Evolutionary conservation across 2,113 vertebrate species (phyloP).

Genomic region (Chloebia gouldiae): DNA sequence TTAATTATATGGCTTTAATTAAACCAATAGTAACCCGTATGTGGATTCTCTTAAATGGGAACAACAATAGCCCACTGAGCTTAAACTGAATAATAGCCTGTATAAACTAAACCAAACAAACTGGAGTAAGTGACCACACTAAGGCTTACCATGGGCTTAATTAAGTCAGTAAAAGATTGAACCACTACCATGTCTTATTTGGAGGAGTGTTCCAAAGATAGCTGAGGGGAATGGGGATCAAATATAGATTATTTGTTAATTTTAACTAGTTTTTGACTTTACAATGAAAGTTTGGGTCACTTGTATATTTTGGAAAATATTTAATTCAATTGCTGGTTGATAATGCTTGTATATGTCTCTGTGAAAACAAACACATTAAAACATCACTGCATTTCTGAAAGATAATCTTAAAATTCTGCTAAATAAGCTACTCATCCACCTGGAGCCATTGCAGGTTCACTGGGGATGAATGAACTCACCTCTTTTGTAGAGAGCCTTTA

Average conservation of each 20-base stretch:
- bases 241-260: not conserved
- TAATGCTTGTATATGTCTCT: not conserved
- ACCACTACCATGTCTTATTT: not conserved
- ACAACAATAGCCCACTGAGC: not conserved
- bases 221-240: not conserved
- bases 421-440: not conserved
- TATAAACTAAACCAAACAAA: not conserved
- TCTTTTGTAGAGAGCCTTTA: not conserved
- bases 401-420: not conserved
- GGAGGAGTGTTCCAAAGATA: not conserved
- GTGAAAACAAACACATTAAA: not conserved
- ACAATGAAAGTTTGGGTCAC: not conserved
- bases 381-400: not conserved
- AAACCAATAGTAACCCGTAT: not conserved
- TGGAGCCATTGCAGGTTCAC: not conserved
- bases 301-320: not conserved
- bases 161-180: not conserved
- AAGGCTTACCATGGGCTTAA: not conserved
- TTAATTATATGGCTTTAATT: constrained; percentile 7
- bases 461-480: not conserved
- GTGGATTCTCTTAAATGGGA: not conserved
- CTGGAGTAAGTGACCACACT: not conserved
- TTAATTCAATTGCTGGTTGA: not conserved
- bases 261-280: not conserved
- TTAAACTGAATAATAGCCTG: not conserved